Evolutionary conservation across 2,797 vertebrate genomes (phyloP).

Genomic region (Orestias chungarensis): DNA sequence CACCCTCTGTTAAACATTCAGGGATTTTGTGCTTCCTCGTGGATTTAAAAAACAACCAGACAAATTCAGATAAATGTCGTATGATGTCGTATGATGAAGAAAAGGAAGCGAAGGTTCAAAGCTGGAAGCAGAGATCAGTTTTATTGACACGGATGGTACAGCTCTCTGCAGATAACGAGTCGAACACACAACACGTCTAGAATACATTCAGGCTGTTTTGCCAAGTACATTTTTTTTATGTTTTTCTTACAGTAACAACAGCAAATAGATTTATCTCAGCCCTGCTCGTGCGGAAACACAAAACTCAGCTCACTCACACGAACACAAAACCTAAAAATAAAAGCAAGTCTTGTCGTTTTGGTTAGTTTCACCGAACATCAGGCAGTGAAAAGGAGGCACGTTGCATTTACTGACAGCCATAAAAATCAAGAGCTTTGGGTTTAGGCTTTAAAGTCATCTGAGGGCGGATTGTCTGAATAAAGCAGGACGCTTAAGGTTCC

Average conservation of each 20-base stretch:
- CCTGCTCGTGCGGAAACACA: not conserved
- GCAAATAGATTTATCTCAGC: not conserved
- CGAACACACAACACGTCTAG: slow-evolving; percentile 13
- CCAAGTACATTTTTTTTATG: slow-evolving; percentile 21
- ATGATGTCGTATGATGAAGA: no score
- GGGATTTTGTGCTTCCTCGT: no score
- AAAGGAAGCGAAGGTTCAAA: not conserved
- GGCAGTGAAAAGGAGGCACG: slow-evolving; percentile 37
- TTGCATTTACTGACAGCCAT: slow-evolving; percentile 26
- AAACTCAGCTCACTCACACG: no score
- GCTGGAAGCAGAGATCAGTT: slow-evolving; percentile 1
- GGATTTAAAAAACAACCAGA: not conserved
- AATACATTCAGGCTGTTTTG: slow-evolving; percentile 43
- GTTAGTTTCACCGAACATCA: no score
- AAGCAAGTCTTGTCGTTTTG: not conserved
- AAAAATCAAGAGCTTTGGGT: not conserved
- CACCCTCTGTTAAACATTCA: no score
- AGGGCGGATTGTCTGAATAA: slow-evolving; percentile 25
- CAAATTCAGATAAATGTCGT: not conserved
- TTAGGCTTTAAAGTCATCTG: not conserved
- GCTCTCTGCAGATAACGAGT: slow-evolving; percentile 25
- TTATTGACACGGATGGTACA: slow-evolving; percentile 58
- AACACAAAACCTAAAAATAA: not conserved
- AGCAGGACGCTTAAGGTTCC: slow-evolving; percentile 13
- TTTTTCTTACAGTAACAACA: slow-evolving; percentile 5